Base-by-base conservation (phyloP, 2,113 vertebrate species). In the Sinocyclocheilus anophthalmus region DNA sequence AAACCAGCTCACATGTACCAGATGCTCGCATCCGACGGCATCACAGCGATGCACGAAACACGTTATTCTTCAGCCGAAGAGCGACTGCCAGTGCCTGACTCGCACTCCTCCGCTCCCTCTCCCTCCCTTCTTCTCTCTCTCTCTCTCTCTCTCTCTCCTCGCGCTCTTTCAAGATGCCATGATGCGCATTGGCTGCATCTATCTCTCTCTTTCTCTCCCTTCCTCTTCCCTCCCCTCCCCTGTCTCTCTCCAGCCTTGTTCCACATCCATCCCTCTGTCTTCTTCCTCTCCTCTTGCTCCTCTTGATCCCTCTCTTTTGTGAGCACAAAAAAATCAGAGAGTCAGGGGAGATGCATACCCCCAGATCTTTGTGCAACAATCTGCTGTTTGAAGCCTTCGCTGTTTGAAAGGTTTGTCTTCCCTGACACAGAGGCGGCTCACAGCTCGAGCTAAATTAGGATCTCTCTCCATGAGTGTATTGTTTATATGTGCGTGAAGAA, bases 111-210 rank as follows among this genome's bases (percentile, higher is more conserved):
- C 57, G 10, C 73, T 80, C 81, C 48, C 84, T 42, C 86, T 55
- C 87, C 76, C 86, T 82, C 77, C 63, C 90, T 63, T 87, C 73
- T 77, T 88, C 83, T 88, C 88, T 86, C 91, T 88, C 87, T 72
- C 86, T 82, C 77, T 88, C 84, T 88, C 88, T 86, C 91, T 88
- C 90, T 84, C 79, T 72, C 77, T 76, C 85, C 90, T 89, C 88
- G 80, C 88, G 57, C 89, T 88, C 86, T 80, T 80, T 93, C 93
- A 92, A 92, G 91, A 93, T 92, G 91, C 93, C 90, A 89, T 83
- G 90, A 94, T 93, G 92, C 92, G 90, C 93, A 95, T 93, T 94
- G 93, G 93, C 94, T 94, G 91, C 91, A 88, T 92, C 87, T 86
- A 81, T 76, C 59, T 91, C 91, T 91, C 89, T 30, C 70, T 85